Evolutionary conservation across 2,888 invertebrate species (phyloP), one percentile per base, ranked within the genome.

Genomic region (Acrobasis consociella): DNA sequence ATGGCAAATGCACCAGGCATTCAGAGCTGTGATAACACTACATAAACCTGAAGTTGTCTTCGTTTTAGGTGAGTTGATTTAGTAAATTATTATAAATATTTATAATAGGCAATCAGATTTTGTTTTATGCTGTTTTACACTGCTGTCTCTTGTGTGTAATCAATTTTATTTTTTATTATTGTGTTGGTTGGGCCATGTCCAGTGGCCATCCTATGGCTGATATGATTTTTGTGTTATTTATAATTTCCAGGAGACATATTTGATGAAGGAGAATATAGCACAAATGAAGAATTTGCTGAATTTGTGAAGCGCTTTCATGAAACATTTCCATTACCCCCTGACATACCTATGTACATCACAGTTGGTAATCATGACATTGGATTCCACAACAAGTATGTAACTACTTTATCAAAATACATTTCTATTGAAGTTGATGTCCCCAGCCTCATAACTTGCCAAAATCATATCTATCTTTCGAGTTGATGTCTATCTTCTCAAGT

Each of bases 1-100:
- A 90, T 99, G 98, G 98, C 99, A 99, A 88, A 99, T 99, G 99
- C 94, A 97, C 72, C 94, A 97, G 75, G 94, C 97, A 0, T 99
- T 97, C 83, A 97, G 97, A 90, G 95, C 98, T 13, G 95, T 97
- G 2, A 93, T 97, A 73, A 82, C 89, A 0, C 76, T 98, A 49
- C 96, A 98, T 75, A 93, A 93, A 67, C 99, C 99, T 1, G 97
- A 99, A 71, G 94, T 96, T 39, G 96, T 99, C 15, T 99, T 99
- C 90, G 93, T 99, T 70, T 89, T 99, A 73, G 97, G 97, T 97
- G 83, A 80, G 80, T 71, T 38, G 31, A n/a, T 1, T 58, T 52
- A 38, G 37, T 46, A 60, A 49, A 39, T 63, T 15, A 31, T 7
- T 7, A 31, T 0, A 31, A 31, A 31, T 7, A 31, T 31, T 31